Evolutionary conservation across 2,113 vertebrate genomes (phyloP), one percentile per base, ranked within the genome.

Genomic region (Symphodus melops): DNA sequence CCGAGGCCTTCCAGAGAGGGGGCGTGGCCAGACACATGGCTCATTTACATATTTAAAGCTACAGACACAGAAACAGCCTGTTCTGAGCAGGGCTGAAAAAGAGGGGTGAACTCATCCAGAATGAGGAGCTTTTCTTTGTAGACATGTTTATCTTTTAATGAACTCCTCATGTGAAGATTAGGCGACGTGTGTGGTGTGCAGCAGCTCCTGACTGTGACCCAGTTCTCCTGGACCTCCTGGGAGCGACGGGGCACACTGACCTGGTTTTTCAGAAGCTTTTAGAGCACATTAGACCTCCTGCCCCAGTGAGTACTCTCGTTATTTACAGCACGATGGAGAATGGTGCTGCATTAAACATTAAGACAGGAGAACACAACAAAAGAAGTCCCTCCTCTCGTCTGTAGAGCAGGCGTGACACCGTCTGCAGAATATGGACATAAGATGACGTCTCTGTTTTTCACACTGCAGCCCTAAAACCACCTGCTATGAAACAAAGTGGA

Each of bases 331-430:
- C 21, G 13, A 9, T 9, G 41, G 46, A n/a, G 41, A 46, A 11
- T 19, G 19, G 39, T 6, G 62, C 63, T 44, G 72, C 58, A 69
- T 69, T 56, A 69, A 55, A 46, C 58, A 68, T 37, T 46, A 1
- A 9, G 37, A 39, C 28, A 1, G 10, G 56, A 39, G 19, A 13
- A 16, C 1, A 17, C 16, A 16, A 16, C 3, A 16, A 17, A 5
- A 11, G 44, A 16, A 6, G 5, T 3, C 12, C 44, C 17, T 8
- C 6, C 46, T 44, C 42, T 48, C n/a, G 2, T 6, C 46, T 48
- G 4, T 6, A 12, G 46, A 17, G 46, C 46, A 48, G 5, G 46
- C 16, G 3, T 17, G 46, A 48, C 6, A 48, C 46, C 11, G 17
- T 48, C 28, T 33, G 28, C 6, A 33, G 46, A 8, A 19, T 19